Evolutionary conservation across 2,113 vertebrate species (phyloP), one percentile per base, ranked within the genome.

Genomic region (Chascanopsetta lugubris): DNA sequence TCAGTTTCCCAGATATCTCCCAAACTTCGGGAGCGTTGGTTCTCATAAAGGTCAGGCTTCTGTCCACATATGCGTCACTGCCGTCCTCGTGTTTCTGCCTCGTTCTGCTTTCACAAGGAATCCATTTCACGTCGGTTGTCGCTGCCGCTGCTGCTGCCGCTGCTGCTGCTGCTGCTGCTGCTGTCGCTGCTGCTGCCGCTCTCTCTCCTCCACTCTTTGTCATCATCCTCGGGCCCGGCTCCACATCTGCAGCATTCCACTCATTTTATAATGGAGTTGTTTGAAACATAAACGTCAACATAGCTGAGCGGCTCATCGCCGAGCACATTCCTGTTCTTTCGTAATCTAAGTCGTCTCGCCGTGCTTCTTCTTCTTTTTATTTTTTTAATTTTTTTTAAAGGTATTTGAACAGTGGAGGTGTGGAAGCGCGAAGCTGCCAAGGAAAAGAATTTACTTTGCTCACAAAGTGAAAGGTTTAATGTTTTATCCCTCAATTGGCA

Each of bases 11-110:
- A 69, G 72, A 79, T 78, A 74, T 84, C 72, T 74, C 24, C 0
- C n/a, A 64, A 82, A 75, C 65, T 78, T 83, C 69, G 24, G 57
- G 61, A 75, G 62, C 47, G 54, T 70, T 83, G 71, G 47, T 77
- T 65, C 62, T 59, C 38, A 59, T 79, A 89, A 89, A 91, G 85
- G 83, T 88, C 85, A 77, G 61, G 47, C 63, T 49, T 58, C 79
- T 77, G 72, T 69, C 54, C n/a, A 67, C 45, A 32, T 61, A 77
- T 88, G 85, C 86, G 86, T 92, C 89, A 89, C 64, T n/a, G 45
- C 54, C 29, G 7, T 75, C 77, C 67, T 87, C 65, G 51, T 83
- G 69, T 86, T 87, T 88, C 83, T 60, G 6, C 81, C 49, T 68
- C 40, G 9, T 77, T 82, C 63, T 26, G 54, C 82, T 72, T 80